Evolutionary conservation across 2,797 vertebrate genomes (phyloP), one percentile per base, ranked within the genome.

Genomic region (Girardinus metallicus): DNA sequence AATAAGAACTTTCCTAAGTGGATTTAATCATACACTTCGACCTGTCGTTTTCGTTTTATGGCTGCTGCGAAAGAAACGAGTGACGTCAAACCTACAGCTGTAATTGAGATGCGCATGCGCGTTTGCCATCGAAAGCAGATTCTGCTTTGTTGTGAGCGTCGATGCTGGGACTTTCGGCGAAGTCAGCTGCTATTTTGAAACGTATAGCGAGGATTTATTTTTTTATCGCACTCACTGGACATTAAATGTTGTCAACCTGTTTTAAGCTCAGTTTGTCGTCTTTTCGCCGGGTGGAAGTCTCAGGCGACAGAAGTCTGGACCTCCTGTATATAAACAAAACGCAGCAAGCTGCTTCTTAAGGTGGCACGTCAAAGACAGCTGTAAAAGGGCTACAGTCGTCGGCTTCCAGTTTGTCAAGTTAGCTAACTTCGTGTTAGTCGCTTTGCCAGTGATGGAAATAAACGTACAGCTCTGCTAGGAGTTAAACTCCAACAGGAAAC

Each of bases 281-380:
- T 21, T 80, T 64, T 76, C 10, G 34, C 70, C 51, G 44, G 51
- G 7, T 10, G 43, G 55, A 70, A 80, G 83, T 77, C 62, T 21
- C 13, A 53, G 72, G 47, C 79, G 77, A 85, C 80, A 71, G 51
- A 86, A 80, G 74, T 36, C 72, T 73, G 77, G 77, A 55, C 9
- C 76, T 79, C 2, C 51, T 88, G 92, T 87, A 92, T 91, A 93
- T 87, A 94, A 95, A 94, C 94, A 94, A 90, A 93, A 92, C 89
- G 87, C 88, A 80, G 79, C 83, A 73, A 89, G 83, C 85, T 87
- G 84, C 79, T 76, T 84, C 74, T 95, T 95, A 94, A 95, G 94
- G 94, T 94, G 90, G 93, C 77, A 5, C 91, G 78, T 12, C 79
- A 5, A 11, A 77, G 60, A 55, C 79, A 77, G 85, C 82, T 39